A percentile compares a stretch with the other conserved stretches of the same genome.
phyloP scores from a whole-genome alignment of 2,888 invertebrate species.

The Tricholauxania praeusta region DNA sequence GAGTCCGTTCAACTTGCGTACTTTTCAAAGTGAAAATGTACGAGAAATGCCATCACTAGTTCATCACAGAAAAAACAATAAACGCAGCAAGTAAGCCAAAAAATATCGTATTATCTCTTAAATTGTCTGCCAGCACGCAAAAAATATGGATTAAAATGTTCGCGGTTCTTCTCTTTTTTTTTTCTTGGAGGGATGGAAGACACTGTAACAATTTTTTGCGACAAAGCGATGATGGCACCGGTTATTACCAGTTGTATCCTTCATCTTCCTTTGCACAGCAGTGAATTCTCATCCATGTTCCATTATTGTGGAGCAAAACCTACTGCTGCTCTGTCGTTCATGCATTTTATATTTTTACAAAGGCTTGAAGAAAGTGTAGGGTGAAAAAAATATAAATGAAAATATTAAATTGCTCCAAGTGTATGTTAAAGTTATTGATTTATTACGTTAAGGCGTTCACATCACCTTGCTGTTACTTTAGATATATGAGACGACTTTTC shows the following conservation, averaged over 20 bases:
- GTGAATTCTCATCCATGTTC: background rate
- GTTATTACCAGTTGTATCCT: constrained; percentile 21
- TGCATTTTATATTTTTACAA: background rate
- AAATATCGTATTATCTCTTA: constrained; percentile 62
- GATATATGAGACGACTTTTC: too few relatives aligned
- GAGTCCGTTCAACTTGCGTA: too few relatives aligned
- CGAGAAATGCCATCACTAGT: too few relatives aligned
- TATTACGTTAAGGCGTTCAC: too few relatives aligned
- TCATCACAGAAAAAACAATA: constrained; percentile 29
- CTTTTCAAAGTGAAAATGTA: too few relatives aligned
- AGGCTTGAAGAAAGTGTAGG: background rate
- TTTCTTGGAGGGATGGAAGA: background rate
- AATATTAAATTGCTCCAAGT: too few relatives aligned
- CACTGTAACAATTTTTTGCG: background rate
- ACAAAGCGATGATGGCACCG: background rate
- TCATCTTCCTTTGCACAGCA: background rate
- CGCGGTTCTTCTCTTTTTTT: constrained; percentile 32
- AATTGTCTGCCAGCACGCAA: constrained; percentile 62
- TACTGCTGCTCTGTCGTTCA: too few relatives aligned
- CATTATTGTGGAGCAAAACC: background rate
- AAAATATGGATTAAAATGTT: constrained; percentile 64
- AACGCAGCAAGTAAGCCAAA: constrained; percentile 37
- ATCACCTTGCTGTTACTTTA: too few relatives aligned
- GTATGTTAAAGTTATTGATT: too few relatives aligned
- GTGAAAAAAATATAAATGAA: background rate